A percentile compares a stretch with the other conserved stretches of the same genome.
phyloP scores from a whole-genome alignment of 2,888 invertebrate genomes.

The Lasius platythorax region DNA sequence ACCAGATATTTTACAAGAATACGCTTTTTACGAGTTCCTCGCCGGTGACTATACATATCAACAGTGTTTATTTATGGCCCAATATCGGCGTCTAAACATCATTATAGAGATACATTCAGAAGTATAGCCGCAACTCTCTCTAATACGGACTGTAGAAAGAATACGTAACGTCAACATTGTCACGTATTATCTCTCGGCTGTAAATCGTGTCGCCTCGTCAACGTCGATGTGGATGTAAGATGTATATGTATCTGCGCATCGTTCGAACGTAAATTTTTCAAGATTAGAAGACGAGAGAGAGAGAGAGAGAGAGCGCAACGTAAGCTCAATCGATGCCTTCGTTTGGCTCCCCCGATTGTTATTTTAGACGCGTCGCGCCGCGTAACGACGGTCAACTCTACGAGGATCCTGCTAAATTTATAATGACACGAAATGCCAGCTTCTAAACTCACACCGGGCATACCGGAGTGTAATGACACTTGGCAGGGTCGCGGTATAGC shows the following conservation, averaged over 20 bases:
- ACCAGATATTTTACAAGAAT: background rate
- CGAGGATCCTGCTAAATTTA: slow-evolving; percentile 33
- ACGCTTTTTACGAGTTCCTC: background rate
- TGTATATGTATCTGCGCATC: background rate
- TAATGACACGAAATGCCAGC: slow-evolving; percentile 39
- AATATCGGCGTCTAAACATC: background rate
- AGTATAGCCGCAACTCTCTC: background rate
- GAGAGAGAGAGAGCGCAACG: background rate
- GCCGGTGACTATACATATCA: background rate
- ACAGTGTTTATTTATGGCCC: background rate
- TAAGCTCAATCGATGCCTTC: background rate
- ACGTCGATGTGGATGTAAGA: background rate
- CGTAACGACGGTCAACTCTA: slow-evolving; percentile 15
- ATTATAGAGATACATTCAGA: background rate
- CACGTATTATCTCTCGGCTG: background rate
- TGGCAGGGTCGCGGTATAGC: slow-evolving; percentile 59
- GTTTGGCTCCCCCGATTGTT: background rate
- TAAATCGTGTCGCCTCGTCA: background rate
- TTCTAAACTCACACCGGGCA: slow-evolving; percentile 32
- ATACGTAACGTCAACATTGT: background rate
- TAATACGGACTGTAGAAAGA: background rate
- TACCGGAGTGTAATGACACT: slow-evolving; percentile 75
- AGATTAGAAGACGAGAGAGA: background rate
- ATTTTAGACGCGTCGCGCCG: background rate
- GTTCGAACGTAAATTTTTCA: background rate